A percentile compares a stretch with the other conserved stretches of the same genome.
Conservation (phyloP, 1,140 invertebrate genomes). For the Archegozetes longisetosus region DNA sequence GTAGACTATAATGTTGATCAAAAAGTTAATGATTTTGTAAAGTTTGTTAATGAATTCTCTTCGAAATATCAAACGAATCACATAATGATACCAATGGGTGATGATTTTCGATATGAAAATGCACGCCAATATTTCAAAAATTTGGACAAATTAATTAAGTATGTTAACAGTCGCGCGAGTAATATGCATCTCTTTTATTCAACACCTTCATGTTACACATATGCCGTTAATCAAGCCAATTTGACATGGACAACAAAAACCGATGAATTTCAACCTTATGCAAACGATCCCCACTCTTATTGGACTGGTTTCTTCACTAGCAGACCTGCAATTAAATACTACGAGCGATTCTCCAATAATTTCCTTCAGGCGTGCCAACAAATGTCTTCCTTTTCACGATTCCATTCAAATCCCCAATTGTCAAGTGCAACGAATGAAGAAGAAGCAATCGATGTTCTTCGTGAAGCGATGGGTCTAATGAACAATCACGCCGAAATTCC, state of each 20-base stretch:
- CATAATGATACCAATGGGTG: constrained; percentile 16
- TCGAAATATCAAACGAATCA: constrained; percentile 11
- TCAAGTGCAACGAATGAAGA: not conserved
- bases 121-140: constrained; percentile 70
- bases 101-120: constrained; percentile 17
- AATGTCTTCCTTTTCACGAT: not conserved
- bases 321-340: constrained; percentile 35
- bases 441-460: constrained; percentile 5
- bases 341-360: constrained; percentile 44
- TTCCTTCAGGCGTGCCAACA: constrained; percentile 58
- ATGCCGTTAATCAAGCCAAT: constrained; percentile 53
- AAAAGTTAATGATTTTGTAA: constrained; percentile 1
- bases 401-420: constrained; percentile 4
- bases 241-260: constrained; percentile 33
- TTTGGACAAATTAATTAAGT: constrained; percentile 61
- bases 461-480: constrained; percentile 4
- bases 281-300: not conserved
- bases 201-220: constrained; percentile 80
- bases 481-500: constrained; percentile 38
- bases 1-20: constrained; percentile 13
- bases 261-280: constrained; percentile 75
- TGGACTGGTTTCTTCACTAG: constrained; percentile 96
- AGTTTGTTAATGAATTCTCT: not conserved
- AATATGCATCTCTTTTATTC: constrained; percentile 73
- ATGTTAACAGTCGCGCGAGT: constrained; percentile 29